These are phyloP conservation scores for Anthoscopus minutus DNA, from an alignment of 2,113 vertebrate species.

Conservation along the genomic window DNA sequence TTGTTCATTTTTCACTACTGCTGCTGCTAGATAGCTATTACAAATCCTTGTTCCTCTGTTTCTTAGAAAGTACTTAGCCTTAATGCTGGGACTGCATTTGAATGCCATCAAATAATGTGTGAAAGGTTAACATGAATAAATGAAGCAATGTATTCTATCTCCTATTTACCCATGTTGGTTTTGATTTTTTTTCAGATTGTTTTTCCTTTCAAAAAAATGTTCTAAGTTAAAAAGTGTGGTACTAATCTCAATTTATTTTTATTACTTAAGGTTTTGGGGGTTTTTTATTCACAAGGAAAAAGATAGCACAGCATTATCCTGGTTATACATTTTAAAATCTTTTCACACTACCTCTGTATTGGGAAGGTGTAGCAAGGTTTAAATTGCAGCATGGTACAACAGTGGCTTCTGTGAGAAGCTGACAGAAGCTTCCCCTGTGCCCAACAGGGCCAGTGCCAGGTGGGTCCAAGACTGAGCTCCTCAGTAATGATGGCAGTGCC, in stretches of 20 bases:
- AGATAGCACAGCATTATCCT: neutral
- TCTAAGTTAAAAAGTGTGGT: neutral
- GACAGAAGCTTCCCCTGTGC: neutral
- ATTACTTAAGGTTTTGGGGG: neutral
- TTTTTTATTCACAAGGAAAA: neutral
- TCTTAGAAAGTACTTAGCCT: neutral
- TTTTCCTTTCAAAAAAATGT: neutral
- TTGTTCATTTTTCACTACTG: neutral
- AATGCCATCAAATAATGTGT: neutral
- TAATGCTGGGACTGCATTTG: neutral
- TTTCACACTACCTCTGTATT: neutral
- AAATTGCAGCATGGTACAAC: neutral
- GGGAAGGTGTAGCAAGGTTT: neutral
- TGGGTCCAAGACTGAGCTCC: neutral
- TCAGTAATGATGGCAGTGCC: neutral
- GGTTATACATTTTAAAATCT: neutral
- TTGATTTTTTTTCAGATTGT: neutral
- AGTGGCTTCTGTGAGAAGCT: neutral
- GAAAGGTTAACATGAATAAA: neutral
- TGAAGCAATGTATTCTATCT: neutral
- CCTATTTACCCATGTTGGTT: neutral
- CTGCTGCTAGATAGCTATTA: neutral
- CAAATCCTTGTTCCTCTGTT: neutral
- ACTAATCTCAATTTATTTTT: neutral
- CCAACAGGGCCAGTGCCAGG: neutral